Base-by-base conservation (phyloP, 2,113 vertebrate genomes). In the Xiphias gladius region DNA sequence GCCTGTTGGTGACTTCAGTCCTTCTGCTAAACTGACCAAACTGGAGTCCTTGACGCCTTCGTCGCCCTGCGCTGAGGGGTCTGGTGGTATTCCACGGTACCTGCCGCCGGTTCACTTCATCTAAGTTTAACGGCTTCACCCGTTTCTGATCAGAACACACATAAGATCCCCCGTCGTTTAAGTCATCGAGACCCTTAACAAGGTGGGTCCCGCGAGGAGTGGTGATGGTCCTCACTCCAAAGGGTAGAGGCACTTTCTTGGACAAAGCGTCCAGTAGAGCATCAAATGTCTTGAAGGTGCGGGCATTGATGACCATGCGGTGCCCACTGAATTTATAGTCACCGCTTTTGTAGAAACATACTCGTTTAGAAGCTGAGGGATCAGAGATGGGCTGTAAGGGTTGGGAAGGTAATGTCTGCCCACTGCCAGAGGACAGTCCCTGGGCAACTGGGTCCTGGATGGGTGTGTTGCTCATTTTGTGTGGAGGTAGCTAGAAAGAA, bases 301-400 rank as follows among this genome's bases (percentile, higher is more conserved):
- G 96, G 39, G 91, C 96, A 32, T 96, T 99, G 85, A 99, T 92
- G 39, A 98, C 96, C 93, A 99, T 95, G 79, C 95, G 95, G 80
- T 99, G 97, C 6, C 97, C 97, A 0, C 93, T 92, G 71, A 99
- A 99, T 48, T 96, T 96, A 6, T 96, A 94, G 87, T 99, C 98
- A 58, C 98, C 98, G 0, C 98, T 99, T 92, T 98, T 99, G 82
- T 99, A 99, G 93, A 99, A 99, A 61, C 96, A 97, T 80, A 99
- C 95, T 57, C 95, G 91, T 90, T 97, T 99, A 57, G 97, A 96
- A 75, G 94, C 91, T 0, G 95, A 88, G 1, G 96, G 94, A 22
- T 96, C 96, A 5, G 95, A 88, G 58, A 93, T 13, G 3, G 94
- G 90, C 58, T 84, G 90, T 1, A 82, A 41, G 1, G 92, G 94